Conservation (phyloP, 2,888 invertebrate species). For the Sericinus montela region DNA sequence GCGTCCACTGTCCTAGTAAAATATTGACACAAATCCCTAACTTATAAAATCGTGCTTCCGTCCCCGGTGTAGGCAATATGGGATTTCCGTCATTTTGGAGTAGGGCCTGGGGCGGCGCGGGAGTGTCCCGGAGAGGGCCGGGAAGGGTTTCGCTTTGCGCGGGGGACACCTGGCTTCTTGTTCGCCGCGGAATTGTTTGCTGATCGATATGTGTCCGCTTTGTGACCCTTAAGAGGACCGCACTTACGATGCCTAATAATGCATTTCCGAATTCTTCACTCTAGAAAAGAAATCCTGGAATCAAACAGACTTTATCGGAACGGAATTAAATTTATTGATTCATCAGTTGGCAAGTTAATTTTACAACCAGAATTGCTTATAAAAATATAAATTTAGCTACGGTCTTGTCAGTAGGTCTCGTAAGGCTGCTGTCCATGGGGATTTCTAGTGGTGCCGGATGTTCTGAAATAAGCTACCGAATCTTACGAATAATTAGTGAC, state of each 20-base stretch:
- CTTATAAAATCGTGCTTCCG: conserved; percentile 77
- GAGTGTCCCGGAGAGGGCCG: conserved; percentile 28
- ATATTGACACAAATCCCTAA: conserved; percentile 79
- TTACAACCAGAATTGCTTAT: too few relatives aligned
- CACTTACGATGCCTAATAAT: conserved; percentile 23
- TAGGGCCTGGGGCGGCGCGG: conserved; percentile 56
- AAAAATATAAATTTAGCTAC: too few relatives aligned
- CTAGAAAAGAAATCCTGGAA: not conserved
- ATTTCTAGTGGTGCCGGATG: too few relatives aligned
- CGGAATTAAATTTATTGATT: not conserved
- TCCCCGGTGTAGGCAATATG: conserved; percentile 73
- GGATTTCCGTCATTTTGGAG: conserved; percentile 77
- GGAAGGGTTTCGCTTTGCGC: conserved; percentile 39
- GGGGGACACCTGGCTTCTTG: conserved; percentile 70
- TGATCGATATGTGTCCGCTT: conserved; percentile 51
- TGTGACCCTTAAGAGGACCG: conserved; percentile 19
- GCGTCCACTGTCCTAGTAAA: conserved; percentile 69
- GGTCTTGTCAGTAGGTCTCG: too few relatives aligned
- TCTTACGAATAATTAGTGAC: too few relatives aligned
- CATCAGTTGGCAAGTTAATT: too few relatives aligned
- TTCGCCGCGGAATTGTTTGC: conserved; percentile 47
- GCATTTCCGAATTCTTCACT: conserved; percentile 18
- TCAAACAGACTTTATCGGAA: not conserved
- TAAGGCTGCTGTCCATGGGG: too few relatives aligned
- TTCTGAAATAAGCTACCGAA: too few relatives aligned